Evolutionary conservation across 2,888 invertebrate species (phyloP).

Genomic region (Pemphredon lugubris): DNA sequence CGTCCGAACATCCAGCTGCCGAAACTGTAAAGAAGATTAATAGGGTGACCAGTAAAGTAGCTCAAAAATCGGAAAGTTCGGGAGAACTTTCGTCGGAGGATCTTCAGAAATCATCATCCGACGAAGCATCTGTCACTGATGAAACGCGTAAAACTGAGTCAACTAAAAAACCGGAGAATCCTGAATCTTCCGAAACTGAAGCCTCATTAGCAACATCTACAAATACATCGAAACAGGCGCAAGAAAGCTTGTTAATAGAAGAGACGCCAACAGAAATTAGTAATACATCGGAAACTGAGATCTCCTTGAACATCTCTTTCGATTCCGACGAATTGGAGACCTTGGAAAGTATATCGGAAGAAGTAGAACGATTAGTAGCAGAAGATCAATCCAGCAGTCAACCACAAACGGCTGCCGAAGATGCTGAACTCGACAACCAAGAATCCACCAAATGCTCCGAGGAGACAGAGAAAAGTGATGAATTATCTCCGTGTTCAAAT

Average conservation of each 20-base stretch:
- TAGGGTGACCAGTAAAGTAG: conserved; percentile 27
- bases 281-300: neutral
- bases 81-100: conserved; percentile 29
- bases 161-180: neutral
- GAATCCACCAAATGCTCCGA: no score
- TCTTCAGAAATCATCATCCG: neutral
- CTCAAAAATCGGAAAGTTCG: conserved; percentile 20
- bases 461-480: neutral
- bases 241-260: conserved; percentile 4
- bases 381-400: conserved; percentile 35
- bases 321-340: conserved; percentile 72
- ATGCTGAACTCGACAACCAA: no score
- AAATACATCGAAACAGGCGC: neutral
- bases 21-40: conserved; percentile 47
- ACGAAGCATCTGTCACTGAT: neutral
- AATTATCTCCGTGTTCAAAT: neutral
- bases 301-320: conserved; percentile 9
- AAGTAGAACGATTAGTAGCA: conserved; percentile 73
- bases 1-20: conserved; percentile 30
- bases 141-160: conserved; percentile 22
- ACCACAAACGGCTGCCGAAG: neutral
- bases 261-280: neutral
- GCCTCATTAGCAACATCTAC: neutral
- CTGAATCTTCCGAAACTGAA: neutral
- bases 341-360: conserved; percentile 75